Evolutionary conservation across 2,888 invertebrate species (phyloP), one percentile per base, ranked within the genome.

Genomic region (Drosophila testacea): DNA sequence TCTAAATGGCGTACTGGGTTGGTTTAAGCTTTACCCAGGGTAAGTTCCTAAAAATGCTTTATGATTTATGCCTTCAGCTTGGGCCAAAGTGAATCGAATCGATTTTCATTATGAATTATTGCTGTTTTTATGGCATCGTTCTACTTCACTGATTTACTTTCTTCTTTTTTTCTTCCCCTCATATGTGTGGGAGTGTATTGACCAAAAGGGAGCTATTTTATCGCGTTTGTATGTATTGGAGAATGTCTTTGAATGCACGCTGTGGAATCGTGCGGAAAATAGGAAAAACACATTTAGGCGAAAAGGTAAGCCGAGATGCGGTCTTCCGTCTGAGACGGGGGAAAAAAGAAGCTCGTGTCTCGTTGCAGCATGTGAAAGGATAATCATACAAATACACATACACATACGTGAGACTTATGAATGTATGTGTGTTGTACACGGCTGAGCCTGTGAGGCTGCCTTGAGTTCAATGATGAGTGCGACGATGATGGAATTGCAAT

Each of bases 201-300:
- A 55, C 78, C 77, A 55, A 70, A 52, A 44, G 55, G 38, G 13
- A 74, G 64, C 74, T 52, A 62, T 77, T 77, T 69, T 69, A 62
- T 44, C 68, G 75, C 74, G 68, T 36, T 42, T 59, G 44, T 64
- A 38, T 46, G 67, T 68, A 52, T 69, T 13, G 36, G 50, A 46
- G 64, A 71, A 73, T 68, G 74, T 73, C 82, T 82, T 82, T 82
- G 66, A 82, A 79, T 83, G 81, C 73, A 78, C 72, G 64, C 64
- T 83, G 83, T 84, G 75, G 83, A 84, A 77, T 80, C 80, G 82
- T 83, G 83, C 83, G 80, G 83, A 84, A 84, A 84, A 83, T 84
- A 72, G 80, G 76, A 80, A 79, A 79, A 83, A 69, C 70, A 81
- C 76, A 74, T 76, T 73, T 69, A 71, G 70, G 41, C 56, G 66